Evolutionary conservation across 2,888 invertebrate species (phyloP).

Genomic region (Oithona nana): DNA sequence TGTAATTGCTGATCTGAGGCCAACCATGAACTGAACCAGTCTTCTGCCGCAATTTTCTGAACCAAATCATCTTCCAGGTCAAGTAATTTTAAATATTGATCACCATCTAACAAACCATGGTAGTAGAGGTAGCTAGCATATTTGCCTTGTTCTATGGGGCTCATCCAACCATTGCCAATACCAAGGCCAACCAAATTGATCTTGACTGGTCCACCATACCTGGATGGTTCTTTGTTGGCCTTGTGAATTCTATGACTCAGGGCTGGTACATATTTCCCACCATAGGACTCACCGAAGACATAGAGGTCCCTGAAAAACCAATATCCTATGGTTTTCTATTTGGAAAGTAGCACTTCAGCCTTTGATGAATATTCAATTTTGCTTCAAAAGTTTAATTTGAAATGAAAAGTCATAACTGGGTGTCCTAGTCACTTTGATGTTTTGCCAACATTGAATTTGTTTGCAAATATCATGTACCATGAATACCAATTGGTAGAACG

Average conservation of each 20-base stretch:
- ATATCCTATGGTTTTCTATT: too few species aligned
- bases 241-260: constrained; percentile 23
- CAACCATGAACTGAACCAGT: background rate
- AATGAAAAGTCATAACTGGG: too few species aligned
- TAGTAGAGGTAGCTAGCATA: constrained; percentile 8
- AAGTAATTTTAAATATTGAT: background rate
- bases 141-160: background rate
- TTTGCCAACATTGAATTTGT: too few species aligned
- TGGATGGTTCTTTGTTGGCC: constrained; percentile 12
- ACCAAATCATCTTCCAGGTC: background rate
- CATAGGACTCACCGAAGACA: constrained; percentile 27
- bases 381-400: too few species aligned
- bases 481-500: too few species aligned
- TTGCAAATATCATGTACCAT: too few species aligned
- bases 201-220: background rate
- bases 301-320: constrained; percentile 28
- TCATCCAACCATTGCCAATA: constrained; percentile 14
- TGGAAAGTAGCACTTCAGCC: too few species aligned
- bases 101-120: constrained; percentile 2
- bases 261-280: constrained; percentile 29
- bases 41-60: background rate
- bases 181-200: constrained; percentile 21
- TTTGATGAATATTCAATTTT: too few species aligned
- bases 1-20: background rate
- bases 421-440: too few species aligned